phyloP scores from a whole-genome alignment of 2,797 vertebrate species.

The Pantherophis vulpinus region DNA sequence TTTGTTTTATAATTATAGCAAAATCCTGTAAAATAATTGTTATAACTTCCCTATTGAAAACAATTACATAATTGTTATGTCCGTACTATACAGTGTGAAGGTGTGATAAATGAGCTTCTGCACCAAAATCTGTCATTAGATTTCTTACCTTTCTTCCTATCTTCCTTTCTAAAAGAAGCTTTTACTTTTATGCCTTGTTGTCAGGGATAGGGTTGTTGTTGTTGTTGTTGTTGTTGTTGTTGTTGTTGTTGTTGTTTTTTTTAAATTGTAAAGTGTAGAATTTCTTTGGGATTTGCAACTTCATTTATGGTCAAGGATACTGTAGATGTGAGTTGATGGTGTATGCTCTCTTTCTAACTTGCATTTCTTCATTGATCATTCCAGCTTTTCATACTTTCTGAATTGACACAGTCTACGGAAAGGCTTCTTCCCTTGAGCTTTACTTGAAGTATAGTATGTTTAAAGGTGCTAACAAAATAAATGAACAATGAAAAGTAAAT shows the following conservation, averaged over 20 bases:
- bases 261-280: neutral
- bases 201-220: neutral
- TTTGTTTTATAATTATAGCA: neutral
- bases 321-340: neutral
- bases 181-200: neutral
- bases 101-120: neutral
- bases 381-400: neutral
- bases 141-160: neutral
- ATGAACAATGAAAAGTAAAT: neutral
- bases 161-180: neutral
- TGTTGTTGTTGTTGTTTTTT: neutral
- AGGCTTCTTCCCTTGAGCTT: neutral
- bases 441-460: neutral
- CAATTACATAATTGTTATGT: neutral
- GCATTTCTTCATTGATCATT: neutral
- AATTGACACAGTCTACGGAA: neutral
- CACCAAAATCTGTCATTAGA: neutral
- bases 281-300: neutral
- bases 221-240: neutral
- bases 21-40: neutral
- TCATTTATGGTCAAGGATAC: neutral
- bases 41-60: neutral
- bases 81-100: neutral
- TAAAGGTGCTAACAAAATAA: neutral
- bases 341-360: neutral